Conservation (phyloP, 2,797 vertebrate genomes). For the Rhinophrynus dorsalis region DNA sequence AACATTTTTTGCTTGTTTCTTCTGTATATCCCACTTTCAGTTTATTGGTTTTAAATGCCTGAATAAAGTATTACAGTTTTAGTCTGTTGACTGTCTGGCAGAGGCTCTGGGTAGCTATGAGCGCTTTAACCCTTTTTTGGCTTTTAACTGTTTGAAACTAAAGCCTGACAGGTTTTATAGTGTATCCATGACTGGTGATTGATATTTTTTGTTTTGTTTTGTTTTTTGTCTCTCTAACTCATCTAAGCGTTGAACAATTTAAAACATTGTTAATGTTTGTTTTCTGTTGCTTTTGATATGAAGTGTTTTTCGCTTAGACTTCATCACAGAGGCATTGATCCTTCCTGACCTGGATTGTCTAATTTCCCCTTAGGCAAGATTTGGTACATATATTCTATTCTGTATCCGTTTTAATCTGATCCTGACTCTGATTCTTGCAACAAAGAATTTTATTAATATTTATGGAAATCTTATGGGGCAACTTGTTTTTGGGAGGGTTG, state of each 20-base stretch:
- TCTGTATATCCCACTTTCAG: too few species aligned
- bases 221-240: not conserved
- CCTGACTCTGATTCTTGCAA: slow-evolving; percentile 70
- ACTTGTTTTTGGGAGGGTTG: slow-evolving; percentile 63
- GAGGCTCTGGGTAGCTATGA: too few species aligned
- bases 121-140: too few species aligned
- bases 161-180: slow-evolving; percentile 1
- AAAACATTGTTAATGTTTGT: slow-evolving; percentile 13
- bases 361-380: slow-evolving; percentile 60
- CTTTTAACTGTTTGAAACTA: not conserved
- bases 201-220: slow-evolving; percentile 11
- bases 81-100: too few species aligned
- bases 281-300: slow-evolving; percentile 37
- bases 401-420: slow-evolving; percentile 72
- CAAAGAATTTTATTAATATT: slow-evolving; percentile 81
- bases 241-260: not conserved
- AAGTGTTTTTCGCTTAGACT: slow-evolving; percentile 27
- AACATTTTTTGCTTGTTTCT: too few species aligned
- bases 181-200: not conserved
- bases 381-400: slow-evolving; percentile 60
- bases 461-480: slow-evolving; percentile 74
- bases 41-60: too few species aligned
- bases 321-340: slow-evolving; percentile 33
- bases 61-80: too few species aligned
- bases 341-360: slow-evolving; percentile 23